Base-by-base conservation (phyloP, 2,113 vertebrate species). In the Gavia stellata region DNA sequence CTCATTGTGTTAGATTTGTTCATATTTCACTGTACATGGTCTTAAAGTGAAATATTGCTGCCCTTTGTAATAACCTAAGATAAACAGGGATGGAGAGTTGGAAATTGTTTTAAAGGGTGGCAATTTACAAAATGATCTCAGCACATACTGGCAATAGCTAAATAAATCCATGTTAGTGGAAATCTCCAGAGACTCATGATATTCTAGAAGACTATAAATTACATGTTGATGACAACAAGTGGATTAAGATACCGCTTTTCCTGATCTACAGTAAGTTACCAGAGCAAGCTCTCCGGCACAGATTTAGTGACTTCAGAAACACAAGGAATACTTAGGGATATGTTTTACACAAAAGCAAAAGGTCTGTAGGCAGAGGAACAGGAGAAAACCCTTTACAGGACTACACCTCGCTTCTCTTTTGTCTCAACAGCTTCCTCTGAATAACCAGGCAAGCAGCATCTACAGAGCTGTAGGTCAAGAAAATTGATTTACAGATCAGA, bases 51-150 rank as follows among this genome's bases (percentile, higher is more conserved):
- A 81, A 77, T 79, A 95, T 6, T 73, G 55, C 81, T 73, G 67
- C 44, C 40, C 63, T 85, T 86, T 70, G 33, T 80, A 77, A 59
- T 12, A 72, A 66, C 12, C 13, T 25, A 74, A 91, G 81, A 91
- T 58, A 73, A 91, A 91, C 1, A 87, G 8, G 70, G 67, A 90
- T 11, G 73, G 38, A 63, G 67, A 84, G 56, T 3, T 91, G 40
- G 81, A 89, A 94, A 88, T 82, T 26, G 52, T 78, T 96, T 92
- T 53, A 68, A 53, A 94, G 70, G 44, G 70, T 91, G 72, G 68
- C 61, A 92, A 31, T 85, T 85, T 38, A 45, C 72, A 65, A 61
- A 62, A 93, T 92, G 71, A 96, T 94, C 90, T 96, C 90, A 86
- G 85, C 71, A 73, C 38, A 47, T 50, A 81, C 50, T 68, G 50